Conservation (phyloP, 2,888 invertebrate genomes). For the Mythimna pallens region DNA sequence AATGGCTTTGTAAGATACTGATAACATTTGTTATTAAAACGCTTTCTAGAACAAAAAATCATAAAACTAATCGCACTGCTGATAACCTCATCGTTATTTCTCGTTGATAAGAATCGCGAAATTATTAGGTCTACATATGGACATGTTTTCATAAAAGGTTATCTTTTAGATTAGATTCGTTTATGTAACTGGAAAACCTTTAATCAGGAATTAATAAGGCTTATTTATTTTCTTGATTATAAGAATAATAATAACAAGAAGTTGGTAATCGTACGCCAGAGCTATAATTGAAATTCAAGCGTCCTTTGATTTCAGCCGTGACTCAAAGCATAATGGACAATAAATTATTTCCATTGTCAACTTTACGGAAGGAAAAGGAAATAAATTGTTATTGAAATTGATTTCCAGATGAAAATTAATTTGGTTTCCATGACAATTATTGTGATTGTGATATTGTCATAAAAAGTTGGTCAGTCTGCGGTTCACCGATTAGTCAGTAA, state of each 20-base stretch:
- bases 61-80: constrained; percentile 29
- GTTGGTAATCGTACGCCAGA: constrained; percentile 1
- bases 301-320: constrained; percentile 47
- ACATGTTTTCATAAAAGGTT: constrained; percentile 35
- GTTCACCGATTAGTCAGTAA: constrained; percentile 11
- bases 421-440: constrained; percentile 40
- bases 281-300: constrained; percentile 34
- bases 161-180: constrained; percentile 35
- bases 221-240: constrained; percentile 16
- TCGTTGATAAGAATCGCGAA: constrained; percentile 40
- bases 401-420: constrained; percentile 45
- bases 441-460: constrained; percentile 20
- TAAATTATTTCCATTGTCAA: constrained; percentile 56
- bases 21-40: constrained; percentile 47
- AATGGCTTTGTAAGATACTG: constrained; percentile 33
- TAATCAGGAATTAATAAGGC: constrained; percentile 14
- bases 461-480: constrained; percentile 19
- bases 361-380: constrained; percentile 49
- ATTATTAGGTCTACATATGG: constrained; percentile 35
- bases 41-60: constrained; percentile 48
- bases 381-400: constrained; percentile 42
- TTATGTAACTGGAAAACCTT: constrained; percentile 35
- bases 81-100: constrained; percentile 37
- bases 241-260: constrained; percentile 8
- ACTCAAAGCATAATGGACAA: constrained; percentile 36